Evolutionary conservation across 2,888 invertebrate species (phyloP).

Genomic region (Zootermopsis nevadensis): DNA sequence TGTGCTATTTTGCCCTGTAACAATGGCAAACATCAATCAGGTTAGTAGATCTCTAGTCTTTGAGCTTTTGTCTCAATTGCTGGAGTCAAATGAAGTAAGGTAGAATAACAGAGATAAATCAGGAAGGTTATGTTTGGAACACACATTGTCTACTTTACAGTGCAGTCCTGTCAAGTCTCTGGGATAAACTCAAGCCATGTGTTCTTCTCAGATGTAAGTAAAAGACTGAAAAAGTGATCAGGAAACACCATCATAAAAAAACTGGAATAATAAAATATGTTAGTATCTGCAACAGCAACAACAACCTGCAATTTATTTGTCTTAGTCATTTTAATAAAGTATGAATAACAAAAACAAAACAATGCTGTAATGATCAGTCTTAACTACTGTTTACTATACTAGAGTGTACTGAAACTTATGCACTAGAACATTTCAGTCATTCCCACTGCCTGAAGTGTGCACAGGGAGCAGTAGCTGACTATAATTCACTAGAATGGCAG

Average conservation of each 20-base stretch:
- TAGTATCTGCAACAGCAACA: slow-evolving; percentile 13
- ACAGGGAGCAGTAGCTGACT: slow-evolving; percentile 2
- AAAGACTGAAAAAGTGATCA: too few relatives aligned
- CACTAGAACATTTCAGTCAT: background rate
- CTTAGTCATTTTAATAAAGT: slow-evolving; percentile 7
- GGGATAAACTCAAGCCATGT: too few relatives aligned
- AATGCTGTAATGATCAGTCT: slow-evolving; percentile 4
- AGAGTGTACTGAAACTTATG: background rate
- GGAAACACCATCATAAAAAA: background rate
- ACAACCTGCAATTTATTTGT: slow-evolving; percentile 14
- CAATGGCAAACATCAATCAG: too few relatives aligned
- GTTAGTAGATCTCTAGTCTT: too few relatives aligned
- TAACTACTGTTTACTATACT: background rate
- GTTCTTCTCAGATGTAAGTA: too few relatives aligned
- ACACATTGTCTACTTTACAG: too few relatives aligned
- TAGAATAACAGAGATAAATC: too few relatives aligned
- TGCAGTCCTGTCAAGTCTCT: too few relatives aligned
- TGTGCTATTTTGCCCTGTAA: too few relatives aligned
- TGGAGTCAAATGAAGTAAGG: too few relatives aligned
- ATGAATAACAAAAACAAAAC: background rate
- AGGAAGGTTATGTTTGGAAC: too few relatives aligned
- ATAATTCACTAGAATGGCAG: background rate
- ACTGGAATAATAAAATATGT: background rate
- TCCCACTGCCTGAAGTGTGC: background rate
- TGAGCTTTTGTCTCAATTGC: too few relatives aligned